Evolutionary conservation across 2,888 invertebrate genomes (phyloP).

Genomic region (Stenolophus ochropezus): DNA sequence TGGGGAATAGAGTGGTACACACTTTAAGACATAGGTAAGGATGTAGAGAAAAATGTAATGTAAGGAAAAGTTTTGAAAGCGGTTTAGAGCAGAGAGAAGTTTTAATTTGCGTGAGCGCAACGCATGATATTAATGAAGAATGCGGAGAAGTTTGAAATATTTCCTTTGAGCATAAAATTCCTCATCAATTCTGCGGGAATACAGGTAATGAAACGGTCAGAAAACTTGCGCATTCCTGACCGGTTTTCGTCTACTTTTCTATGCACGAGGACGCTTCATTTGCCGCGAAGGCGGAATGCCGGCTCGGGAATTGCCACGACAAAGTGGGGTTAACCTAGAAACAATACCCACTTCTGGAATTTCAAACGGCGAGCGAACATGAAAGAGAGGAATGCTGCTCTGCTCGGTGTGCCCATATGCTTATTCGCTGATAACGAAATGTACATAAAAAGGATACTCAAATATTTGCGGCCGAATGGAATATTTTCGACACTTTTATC

Average conservation of each 20-base stretch:
- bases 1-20: no score
- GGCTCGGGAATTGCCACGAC: constrained; percentile 42
- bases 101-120: neutral
- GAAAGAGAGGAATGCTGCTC: constrained; percentile 43
- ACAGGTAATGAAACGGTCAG: constrained; percentile 41
- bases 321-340: constrained; percentile 55
- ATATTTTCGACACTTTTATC: constrained; percentile 50
- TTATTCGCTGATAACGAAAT: constrained; percentile 46
- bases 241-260: constrained; percentile 29
- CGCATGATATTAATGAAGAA: constrained; percentile 9
- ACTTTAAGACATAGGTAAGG: no score
- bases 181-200: constrained; percentile 29
- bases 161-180: constrained; percentile 28
- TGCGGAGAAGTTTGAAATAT: constrained; percentile 13
- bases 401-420: neutral
- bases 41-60: no score
- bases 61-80: neutral
- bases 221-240: constrained; percentile 24
- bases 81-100: neutral
- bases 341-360: constrained; percentile 57
- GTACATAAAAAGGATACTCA: constrained; percentile 56
- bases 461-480: constrained; percentile 46
- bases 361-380: constrained; percentile 50
- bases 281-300: constrained; percentile 14
- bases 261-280: constrained; percentile 43